Base-by-base conservation (phyloP, 2,888 invertebrate genomes). In the Cylindroiulus punctatus region DNA sequence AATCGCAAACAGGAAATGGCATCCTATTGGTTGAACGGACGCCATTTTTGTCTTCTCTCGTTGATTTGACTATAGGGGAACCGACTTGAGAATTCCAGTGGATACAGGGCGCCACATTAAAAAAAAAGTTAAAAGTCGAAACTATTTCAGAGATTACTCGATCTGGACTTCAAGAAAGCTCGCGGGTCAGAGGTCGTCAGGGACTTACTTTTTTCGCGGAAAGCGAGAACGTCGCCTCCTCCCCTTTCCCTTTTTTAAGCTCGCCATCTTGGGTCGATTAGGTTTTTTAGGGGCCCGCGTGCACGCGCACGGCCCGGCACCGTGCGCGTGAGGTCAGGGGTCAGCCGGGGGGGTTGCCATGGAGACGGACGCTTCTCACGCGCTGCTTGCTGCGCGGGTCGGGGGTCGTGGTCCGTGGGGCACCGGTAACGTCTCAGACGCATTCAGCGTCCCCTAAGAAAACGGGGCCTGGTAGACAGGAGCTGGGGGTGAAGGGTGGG, bases 381-480 rank as follows among this genome's bases (percentile, higher is more conserved):
- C 82, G 36, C 26, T 40, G 30, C 44, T 19, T 76, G 26, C 76
- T 76, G 17, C 3, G 76, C 17, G 47, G 32, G 32, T 57, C 57
- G 76, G 65, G 32, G 85, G 85, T 85, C 85, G 65, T 85, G 85
- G 32, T 65, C 85, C 32, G 76, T 30, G 85, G 83, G 85, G 47
- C 22, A 57, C 47, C 32, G 52, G 44, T 32, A 84, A n/a, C 84
- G 44, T 84, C 52, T 32, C 84, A 47, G 84, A 47, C 84, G 19
- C 22, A 40, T 82, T 82, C 82, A 82, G 36, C 22, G 82, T 19
- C 65, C 65, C 65, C 65, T 65, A 12, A 26, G 65, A 36, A n/a
- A 82, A 17, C 30, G 36, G 22, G 82, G n/a, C 2, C 5, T 36
- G 0, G 82, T n/a, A 82, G 82, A 82, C 81, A 81, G 81, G 2